Conservation (phyloP, 1,140 invertebrate species). For the Hylyphantes graminicola region DNA sequence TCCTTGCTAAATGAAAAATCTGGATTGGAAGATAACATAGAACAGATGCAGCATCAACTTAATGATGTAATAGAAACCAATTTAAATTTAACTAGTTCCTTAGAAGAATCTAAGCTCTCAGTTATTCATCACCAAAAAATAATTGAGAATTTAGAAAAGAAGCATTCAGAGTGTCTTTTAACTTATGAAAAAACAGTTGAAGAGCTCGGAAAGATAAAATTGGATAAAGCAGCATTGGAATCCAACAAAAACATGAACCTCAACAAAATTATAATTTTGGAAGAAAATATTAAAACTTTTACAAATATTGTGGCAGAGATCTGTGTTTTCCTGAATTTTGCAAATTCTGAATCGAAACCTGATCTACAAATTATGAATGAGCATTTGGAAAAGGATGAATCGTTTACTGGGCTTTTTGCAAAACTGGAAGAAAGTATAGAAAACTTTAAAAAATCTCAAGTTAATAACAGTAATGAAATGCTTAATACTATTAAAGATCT, state of each 20-base stretch:
- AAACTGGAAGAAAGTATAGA: neutral
- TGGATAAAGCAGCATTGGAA: neutral
- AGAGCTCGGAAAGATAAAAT: slow-evolving; percentile 3
- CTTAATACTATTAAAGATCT: neutral
- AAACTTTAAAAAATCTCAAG: neutral
- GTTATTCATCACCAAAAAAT: neutral
- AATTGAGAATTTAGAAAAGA: slow-evolving; percentile 7
- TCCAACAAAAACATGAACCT: neutral
- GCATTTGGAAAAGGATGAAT: neutral
- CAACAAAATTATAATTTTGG: slow-evolving; percentile 13
- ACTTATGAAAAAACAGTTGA: slow-evolving; percentile 5
- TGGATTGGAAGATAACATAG: neutral
- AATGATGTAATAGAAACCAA: slow-evolving; percentile 23
- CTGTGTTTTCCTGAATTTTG: neutral
- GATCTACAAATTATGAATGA: neutral
- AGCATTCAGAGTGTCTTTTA: neutral
- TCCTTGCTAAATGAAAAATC: neutral
- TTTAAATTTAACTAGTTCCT: slow-evolving; percentile 20
- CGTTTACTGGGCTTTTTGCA: neutral
- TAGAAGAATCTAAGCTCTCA: slow-evolving; percentile 9
- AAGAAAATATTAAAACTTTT: neutral
- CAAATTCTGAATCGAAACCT: neutral
- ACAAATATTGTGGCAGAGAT: slow-evolving; percentile 6
- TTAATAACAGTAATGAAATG: neutral
- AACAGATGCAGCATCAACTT: slow-evolving; percentile 7